Evolutionary conservation across 1,140 invertebrate genomes (phyloP).

Genomic region (Spodoptera litura): DNA sequence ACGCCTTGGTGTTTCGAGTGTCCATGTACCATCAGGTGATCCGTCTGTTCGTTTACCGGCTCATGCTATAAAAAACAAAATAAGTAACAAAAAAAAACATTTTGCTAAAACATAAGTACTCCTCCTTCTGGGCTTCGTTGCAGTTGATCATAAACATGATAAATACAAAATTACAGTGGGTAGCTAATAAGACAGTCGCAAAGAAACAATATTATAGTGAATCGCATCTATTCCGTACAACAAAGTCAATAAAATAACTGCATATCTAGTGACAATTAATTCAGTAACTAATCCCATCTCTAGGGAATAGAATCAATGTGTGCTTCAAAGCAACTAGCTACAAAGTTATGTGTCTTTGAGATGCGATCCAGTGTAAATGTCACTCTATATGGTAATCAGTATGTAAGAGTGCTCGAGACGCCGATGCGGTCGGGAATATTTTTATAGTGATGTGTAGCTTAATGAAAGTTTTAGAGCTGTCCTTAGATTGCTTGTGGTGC

Average conservation of each 20-base stretch:
- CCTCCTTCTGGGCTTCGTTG: no score
- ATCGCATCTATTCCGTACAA: neutral
- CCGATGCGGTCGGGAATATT: conserved; percentile 30
- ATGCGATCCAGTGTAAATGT: conserved; percentile 70
- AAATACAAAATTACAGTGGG: no score
- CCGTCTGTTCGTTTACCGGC: no score
- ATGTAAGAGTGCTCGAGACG: conserved; percentile 32
- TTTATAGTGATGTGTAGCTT: conserved; percentile 31
- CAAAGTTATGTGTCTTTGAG: conserved; percentile 65
- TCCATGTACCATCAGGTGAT: no score
- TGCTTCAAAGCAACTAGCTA: conserved; percentile 37
- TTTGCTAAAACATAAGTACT: no score
- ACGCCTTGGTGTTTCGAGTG: no score
- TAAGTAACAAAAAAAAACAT: no score
- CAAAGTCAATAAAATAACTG: conserved; percentile 17
- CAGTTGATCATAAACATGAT: no score
- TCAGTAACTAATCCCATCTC: conserved; percentile 18
- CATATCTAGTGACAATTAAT: conserved; percentile 32
- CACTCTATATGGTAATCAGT: conserved; percentile 76
- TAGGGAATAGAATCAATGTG: conserved; percentile 49
- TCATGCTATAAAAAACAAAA: no score
- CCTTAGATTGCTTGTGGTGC: neutral
- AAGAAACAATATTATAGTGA: neutral
- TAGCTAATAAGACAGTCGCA: no score
- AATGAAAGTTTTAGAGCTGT: conserved; percentile 18